A percentile compares a stretch with the other conserved stretches of the same genome.
Conservation (phyloP, 2,888 invertebrate species). For the Xestobium rufovillosum region DNA sequence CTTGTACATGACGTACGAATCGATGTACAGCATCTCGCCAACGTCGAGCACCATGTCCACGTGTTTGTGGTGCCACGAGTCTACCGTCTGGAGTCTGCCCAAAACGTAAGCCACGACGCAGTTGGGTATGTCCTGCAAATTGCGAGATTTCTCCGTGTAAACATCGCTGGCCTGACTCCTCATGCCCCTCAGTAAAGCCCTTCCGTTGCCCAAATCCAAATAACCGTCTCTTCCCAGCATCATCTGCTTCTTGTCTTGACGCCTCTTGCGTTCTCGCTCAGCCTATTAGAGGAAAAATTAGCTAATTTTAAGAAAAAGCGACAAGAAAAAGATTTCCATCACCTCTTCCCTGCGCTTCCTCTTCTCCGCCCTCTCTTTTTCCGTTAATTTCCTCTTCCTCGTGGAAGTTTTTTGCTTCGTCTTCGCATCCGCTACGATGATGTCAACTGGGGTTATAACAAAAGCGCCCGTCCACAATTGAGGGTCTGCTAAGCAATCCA, state of each 20-base stretch:
- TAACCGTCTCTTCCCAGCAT: constrained; percentile 38
- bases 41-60: constrained; percentile 50
- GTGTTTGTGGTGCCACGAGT: constrained; percentile 48
- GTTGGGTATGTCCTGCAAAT: constrained; percentile 43
- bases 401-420: constrained; percentile 22
- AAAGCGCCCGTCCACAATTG: constrained; percentile 43
- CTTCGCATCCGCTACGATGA: constrained; percentile 29
- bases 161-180: constrained; percentile 33
- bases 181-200: constrained; percentile 45
- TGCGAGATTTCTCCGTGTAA: constrained; percentile 44
- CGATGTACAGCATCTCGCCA: constrained; percentile 54
- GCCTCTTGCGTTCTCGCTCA: constrained; percentile 27
- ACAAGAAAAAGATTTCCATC: constrained; percentile 7
- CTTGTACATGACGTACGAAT: constrained; percentile 50
- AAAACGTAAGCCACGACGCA: constrained; percentile 50
- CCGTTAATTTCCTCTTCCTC: too few species aligned
- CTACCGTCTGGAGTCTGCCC: constrained; percentile 48
- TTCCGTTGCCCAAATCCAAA: constrained; percentile 36
- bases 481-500: constrained; percentile 45
- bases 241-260: constrained; percentile 36
- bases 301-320: background rate
- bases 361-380: constrained; percentile 28
- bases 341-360: constrained; percentile 28
- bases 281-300: constrained; percentile 23
- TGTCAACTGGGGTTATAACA: constrained; percentile 37